Evolutionary conservation across 2,888 invertebrate genomes (phyloP).

Genomic region (Alitta virens): DNA sequence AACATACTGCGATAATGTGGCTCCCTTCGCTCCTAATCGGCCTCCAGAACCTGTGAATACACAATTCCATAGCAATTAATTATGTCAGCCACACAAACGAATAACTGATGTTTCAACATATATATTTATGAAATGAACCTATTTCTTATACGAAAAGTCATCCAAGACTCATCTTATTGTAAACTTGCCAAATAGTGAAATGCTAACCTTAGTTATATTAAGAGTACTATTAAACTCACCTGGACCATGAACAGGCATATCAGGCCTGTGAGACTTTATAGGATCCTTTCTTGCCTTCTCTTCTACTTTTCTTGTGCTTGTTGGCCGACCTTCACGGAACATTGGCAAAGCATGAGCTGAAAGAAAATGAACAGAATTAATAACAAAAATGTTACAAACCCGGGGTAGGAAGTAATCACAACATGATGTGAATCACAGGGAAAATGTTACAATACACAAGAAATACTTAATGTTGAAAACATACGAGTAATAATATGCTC

Average conservation of each 20-base stretch:
- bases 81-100: no score
- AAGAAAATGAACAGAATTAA: slow-evolving; percentile 6
- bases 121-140: no score
- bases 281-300: slow-evolving; percentile 79
- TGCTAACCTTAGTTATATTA: no score
- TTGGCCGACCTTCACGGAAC: slow-evolving; percentile 85
- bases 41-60: slow-evolving; percentile 76
- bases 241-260: slow-evolving; percentile 62
- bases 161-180: no score
- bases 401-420: no score
- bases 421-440: no score
- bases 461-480: no score
- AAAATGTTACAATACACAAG: no score
- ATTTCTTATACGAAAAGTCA: no score
- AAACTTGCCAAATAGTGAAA: not conserved
- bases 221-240: slow-evolving; percentile 41
- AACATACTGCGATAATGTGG: slow-evolving; percentile 93
- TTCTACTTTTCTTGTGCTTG: slow-evolving; percentile 76
- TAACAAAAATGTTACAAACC: no score
- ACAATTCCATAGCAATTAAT: no score
- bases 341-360: slow-evolving; percentile 78
- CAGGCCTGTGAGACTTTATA: slow-evolving; percentile 61
- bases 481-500: slow-evolving; percentile 89
- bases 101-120: no score
- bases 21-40: slow-evolving; percentile 88